Conservation (phyloP, 1,140 invertebrate genomes). For the Lysiphlebus fabarum region DNA sequence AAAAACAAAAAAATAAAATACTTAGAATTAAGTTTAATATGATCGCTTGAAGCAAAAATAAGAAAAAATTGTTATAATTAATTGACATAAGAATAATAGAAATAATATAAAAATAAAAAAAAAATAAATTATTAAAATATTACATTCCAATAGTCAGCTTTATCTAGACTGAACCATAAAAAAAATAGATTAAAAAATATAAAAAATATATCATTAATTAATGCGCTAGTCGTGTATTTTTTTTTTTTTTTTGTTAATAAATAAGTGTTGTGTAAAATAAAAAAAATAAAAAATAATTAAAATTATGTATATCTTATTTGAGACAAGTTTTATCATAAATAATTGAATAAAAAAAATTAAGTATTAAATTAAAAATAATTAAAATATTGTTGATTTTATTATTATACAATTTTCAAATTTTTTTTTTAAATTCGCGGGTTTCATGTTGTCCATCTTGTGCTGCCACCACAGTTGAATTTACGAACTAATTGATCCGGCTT, state of each 20-base stretch:
- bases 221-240: conserved; percentile 12
- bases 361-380: conserved; percentile 4
- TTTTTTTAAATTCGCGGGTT: too few species aligned
- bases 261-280: conserved; percentile 13
- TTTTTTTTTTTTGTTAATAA: not conserved
- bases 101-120: not conserved
- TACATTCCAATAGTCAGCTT: not conserved
- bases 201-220: not conserved
- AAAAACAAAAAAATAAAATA: too few species aligned
- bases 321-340: conserved; percentile 1
- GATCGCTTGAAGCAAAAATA: too few species aligned
- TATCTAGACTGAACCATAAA: not conserved
- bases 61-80: not conserved
- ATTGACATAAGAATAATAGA: not conserved
- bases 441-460: too few species aligned
- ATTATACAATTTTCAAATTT: too few species aligned
- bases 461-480: too few species aligned
- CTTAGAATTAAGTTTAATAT: too few species aligned
- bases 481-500: too few species aligned
- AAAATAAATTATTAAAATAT: not conserved
- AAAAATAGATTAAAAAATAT: conserved; percentile 6
- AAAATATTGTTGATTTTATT: not conserved
- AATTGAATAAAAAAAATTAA: conserved; percentile 2
- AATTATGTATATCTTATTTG: conserved; percentile 12
- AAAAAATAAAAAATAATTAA: conserved; percentile 1